Evolutionary conservation across 2,888 invertebrate species (phyloP), one percentile per base, ranked within the genome.

Genomic region (Caenorhabditis virilis): DNA sequence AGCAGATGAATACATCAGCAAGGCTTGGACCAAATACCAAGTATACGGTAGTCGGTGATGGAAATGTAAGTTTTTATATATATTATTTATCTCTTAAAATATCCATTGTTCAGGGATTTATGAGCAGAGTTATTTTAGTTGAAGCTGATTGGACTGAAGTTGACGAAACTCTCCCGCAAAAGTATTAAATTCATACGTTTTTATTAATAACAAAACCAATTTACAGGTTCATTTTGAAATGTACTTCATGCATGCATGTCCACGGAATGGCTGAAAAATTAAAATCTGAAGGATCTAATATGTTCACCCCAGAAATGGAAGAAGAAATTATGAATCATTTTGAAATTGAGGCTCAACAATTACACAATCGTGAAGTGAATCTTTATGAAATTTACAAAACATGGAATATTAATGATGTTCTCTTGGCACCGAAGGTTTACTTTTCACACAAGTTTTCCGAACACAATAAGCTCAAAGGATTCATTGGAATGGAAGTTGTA

Each of bases 311-410:
- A 2, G 59, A 60, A 16, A 20, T 39, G 26, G 56, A 63, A 38
- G 48, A 43, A 20, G 35, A 23, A 2, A 26, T 63, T 35, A 38
- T 30, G 48, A 38, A 30, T 15, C 43, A 43, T 18, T 49, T 63
- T 6, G 62, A 48, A 23, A 16, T 3, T 0, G 53, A 52, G 5
- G 38, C 58, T 18, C 49, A 51, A 43, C 23, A 15, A 4, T 49
- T 59, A 18, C 65, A 65, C 35, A 65, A 65, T 43, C 47, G 59
- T 15, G 65, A 65, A 52, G 65, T 65, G 11, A 39, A 60, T n/a
- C 16, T 59, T 1, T 65, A 65, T 36, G 30, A 52, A 22, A 60
- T 65, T 11, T 23, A 33, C 9, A 30, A 48, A 9, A 49, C 30
- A 15, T 53, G 53, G 52, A 53, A 53, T 3, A 33, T 25, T 6